Conservation (phyloP, 1,140 invertebrate genomes). For the Pararge aegeria region DNA sequence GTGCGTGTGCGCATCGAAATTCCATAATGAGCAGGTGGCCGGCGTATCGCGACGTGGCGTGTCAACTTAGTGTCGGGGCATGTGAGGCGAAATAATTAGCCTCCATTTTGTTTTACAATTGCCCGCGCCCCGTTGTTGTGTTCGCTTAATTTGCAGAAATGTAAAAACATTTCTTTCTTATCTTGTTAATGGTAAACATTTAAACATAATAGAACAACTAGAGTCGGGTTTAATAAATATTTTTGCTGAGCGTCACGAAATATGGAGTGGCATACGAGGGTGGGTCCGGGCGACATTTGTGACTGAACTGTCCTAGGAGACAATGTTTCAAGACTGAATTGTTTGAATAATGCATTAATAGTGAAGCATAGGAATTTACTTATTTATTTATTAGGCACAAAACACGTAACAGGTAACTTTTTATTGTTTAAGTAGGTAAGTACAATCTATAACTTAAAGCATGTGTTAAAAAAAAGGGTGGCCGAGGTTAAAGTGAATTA, state of each 20-base stretch:
- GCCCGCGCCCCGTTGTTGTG: not conserved
- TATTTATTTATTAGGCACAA: no score
- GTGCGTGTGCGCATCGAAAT: conserved; percentile 55
- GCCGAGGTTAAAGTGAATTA: no score
- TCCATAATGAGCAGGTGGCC: conserved; percentile 62
- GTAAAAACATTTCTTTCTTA: conserved; percentile 17
- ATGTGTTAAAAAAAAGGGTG: no score
- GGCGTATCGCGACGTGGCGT: conserved; percentile 46
- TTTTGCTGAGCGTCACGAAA: not conserved
- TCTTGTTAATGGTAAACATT: not conserved
- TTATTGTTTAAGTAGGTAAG: no score
- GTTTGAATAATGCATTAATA: no score
- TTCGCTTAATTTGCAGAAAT: conserved; percentile 8
- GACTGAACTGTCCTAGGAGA: no score
- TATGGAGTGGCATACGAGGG: no score
- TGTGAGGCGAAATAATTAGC: conserved; percentile 53
- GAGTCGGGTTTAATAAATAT: not conserved
- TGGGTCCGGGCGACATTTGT: no score
- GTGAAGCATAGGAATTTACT: no score
- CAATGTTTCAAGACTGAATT: no score
- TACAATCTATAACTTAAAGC: no score
- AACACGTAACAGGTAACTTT: no score
- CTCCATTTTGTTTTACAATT: conserved; percentile 35
- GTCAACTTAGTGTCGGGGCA: conserved; percentile 55
- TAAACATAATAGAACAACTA: not conserved